Evolutionary conservation across 2,113 vertebrate genomes (phyloP).

Genomic region (Zeus faber): DNA sequence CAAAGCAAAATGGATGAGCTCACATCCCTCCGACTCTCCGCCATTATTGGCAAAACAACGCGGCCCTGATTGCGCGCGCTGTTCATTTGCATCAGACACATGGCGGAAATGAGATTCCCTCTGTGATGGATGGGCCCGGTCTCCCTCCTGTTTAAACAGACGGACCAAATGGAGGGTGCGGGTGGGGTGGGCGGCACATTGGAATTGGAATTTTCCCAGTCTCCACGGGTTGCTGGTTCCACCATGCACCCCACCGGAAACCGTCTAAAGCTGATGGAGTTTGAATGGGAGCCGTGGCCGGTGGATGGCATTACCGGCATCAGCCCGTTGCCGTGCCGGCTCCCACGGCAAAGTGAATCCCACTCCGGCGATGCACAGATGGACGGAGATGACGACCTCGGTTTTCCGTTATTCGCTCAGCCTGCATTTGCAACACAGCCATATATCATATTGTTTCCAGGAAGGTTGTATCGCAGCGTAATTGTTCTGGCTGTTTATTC

Average conservation of each 20-base stretch:
- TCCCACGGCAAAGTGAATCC: no score
- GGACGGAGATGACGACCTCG: neutral
- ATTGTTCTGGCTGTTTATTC: no score
- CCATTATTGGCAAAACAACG: constrained; percentile 32
- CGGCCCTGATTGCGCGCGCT: constrained; percentile 20
- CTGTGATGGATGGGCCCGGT: constrained; percentile 40
- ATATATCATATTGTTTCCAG: no score
- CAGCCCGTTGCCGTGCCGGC: neutral
- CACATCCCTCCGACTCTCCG: constrained; percentile 18
- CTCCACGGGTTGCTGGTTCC: neutral
- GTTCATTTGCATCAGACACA: constrained; percentile 48
- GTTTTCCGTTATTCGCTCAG: no score
- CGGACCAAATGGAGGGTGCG: constrained; percentile 3
- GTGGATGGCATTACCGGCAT: no score
- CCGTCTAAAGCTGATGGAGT: neutral
- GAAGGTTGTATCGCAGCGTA: no score
- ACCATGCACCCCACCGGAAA: neutral
- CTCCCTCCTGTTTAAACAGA: constrained; percentile 31
- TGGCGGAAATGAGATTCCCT: constrained; percentile 41
- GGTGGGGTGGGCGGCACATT: neutral
- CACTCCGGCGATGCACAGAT: no score
- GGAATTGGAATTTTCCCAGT: neutral
- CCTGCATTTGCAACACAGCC: no score
- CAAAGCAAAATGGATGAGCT: constrained; percentile 31
- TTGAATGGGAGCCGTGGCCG: neutral